These are phyloP conservation scores for Exocentrus adspersus DNA, from an alignment of 2,888 invertebrate species.

Conservation along the genomic window DNA sequence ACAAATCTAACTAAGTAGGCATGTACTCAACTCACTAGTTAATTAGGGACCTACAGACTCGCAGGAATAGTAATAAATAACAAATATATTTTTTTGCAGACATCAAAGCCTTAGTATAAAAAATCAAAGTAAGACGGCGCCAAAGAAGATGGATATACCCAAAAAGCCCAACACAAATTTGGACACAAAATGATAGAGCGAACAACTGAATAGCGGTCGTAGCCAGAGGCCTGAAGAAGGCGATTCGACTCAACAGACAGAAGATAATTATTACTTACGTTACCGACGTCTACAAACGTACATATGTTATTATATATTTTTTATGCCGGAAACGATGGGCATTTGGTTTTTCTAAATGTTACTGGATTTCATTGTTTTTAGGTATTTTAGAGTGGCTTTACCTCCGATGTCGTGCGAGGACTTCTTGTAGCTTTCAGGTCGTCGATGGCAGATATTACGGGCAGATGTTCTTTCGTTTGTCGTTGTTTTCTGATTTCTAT, in stretches of 20 bases:
- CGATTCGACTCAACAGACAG: constrained; percentile 57
- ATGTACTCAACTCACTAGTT: too few relatives aligned
- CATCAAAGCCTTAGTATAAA: background rate
- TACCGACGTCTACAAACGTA: constrained; percentile 55
- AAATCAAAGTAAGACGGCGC: constrained; percentile 35
- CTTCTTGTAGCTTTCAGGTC: background rate
- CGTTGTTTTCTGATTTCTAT: background rate
- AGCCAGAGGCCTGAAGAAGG: constrained; percentile 49
- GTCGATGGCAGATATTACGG: constrained; percentile 2
- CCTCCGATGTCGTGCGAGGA: constrained; percentile 7
- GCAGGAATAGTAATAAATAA: background rate
- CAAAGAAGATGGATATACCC: constrained; percentile 34
- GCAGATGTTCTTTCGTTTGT: constrained; percentile 22
- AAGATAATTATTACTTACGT: constrained; percentile 60
- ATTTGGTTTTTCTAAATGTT: constrained; percentile 52
- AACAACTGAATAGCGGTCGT: constrained; percentile 42
- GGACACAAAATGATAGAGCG: constrained; percentile 61
- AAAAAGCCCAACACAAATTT: constrained; percentile 50
- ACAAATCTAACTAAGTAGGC: too few relatives aligned
- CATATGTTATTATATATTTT: constrained; percentile 64
- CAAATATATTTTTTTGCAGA: background rate
- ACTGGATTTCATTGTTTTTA: constrained; percentile 54
- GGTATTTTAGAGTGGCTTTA: constrained; percentile 13
- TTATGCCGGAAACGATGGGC: constrained; percentile 63
- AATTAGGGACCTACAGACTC: too few relatives aligned